Evolutionary conservation across 2,888 invertebrate genomes (phyloP).

Genomic region (Colostygia pectinataria): DNA sequence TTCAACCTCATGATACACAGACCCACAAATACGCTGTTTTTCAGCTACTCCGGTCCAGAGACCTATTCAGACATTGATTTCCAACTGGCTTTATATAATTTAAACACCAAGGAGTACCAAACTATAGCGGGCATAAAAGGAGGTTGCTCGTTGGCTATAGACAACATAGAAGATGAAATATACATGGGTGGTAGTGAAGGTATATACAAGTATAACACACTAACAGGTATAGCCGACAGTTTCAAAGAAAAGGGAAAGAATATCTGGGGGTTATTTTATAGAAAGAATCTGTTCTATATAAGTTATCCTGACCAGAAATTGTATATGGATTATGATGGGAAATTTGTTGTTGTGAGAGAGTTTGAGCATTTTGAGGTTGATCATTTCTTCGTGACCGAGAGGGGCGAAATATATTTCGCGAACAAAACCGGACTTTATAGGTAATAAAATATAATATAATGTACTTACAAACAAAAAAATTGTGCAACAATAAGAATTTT

Average conservation of each 20-base stretch:
- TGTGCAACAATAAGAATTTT: no score
- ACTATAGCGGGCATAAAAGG: conserved; percentile 57
- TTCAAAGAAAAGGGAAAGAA: conserved; percentile 60
- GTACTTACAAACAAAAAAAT: no score
- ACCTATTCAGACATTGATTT: conserved; percentile 59
- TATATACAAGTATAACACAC: conserved; percentile 62
- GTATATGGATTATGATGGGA: conserved; percentile 55
- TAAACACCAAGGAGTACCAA: conserved; percentile 51
- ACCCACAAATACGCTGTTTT: conserved; percentile 54
- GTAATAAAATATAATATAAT: no score
- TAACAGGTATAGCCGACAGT: conserved; percentile 55
- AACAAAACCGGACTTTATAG: conserved; percentile 61
- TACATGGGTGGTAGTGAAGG: conserved; percentile 66
- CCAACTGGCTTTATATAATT: conserved; percentile 52
- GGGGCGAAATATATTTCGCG: conserved; percentile 51
- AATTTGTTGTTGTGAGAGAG: conserved; percentile 56
- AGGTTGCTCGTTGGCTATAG: conserved; percentile 60
- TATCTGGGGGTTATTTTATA: conserved; percentile 59
- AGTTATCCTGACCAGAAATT: conserved; percentile 63
- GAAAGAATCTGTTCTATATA: conserved; percentile 60
- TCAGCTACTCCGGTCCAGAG: conserved; percentile 54
- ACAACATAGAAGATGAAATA: conserved; percentile 53
- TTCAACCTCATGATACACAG: conserved; percentile 58
- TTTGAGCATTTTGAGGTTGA: conserved; percentile 61
- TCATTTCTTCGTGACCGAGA: conserved; percentile 49